Evolutionary conservation across 2,797 vertebrate genomes (phyloP).

Genomic region (Alectoris magna): DNA sequence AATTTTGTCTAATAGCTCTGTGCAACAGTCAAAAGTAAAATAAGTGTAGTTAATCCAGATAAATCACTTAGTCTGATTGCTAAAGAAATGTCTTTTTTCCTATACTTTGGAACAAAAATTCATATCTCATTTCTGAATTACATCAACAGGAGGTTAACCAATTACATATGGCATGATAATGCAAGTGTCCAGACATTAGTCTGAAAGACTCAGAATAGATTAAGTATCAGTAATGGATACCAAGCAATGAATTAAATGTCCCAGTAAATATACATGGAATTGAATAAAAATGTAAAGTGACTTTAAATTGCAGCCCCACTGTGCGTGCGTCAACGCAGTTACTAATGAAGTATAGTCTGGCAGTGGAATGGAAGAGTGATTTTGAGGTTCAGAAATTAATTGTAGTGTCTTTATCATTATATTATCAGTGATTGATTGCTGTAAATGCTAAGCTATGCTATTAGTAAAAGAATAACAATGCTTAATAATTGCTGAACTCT

Average conservation of each 20-base stretch:
- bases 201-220: background rate
- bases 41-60: background rate
- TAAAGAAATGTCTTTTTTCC: background rate
- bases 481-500: conserved; percentile 42
- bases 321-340: background rate
- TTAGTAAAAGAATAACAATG: conserved; percentile 43
- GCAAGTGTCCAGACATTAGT: background rate
- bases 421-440: conserved; percentile 21
- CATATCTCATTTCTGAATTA: background rate
- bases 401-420: background rate
- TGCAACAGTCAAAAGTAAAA: background rate
- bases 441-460: conserved; percentile 9
- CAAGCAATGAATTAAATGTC: background rate
- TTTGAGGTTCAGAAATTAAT: conserved; percentile 44
- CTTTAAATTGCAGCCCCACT: conserved; percentile 5
- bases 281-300: conserved; percentile 8
- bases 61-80: background rate
- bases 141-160: background rate
- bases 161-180: background rate
- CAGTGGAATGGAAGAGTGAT: background rate
- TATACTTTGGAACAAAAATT: background rate
- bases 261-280: background rate
- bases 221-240: background rate
- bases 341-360: background rate
- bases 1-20: background rate